phyloP scores from a whole-genome alignment of 1,140 invertebrate genomes.

The Probaryconus sp. region DNA sequence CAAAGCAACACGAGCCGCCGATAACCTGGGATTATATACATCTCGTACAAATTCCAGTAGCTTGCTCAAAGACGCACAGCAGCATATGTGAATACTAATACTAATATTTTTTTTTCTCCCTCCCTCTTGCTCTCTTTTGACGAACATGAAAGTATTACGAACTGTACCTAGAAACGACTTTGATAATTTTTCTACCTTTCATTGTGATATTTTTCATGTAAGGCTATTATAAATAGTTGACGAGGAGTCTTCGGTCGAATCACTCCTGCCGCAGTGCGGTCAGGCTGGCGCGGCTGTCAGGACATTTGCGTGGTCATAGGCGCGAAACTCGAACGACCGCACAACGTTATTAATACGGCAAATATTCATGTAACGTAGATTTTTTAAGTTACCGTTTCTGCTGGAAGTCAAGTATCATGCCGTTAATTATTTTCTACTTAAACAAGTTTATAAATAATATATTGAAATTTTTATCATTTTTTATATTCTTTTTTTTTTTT shows the following conservation, averaged over 20 bases:
- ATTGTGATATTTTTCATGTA: slow-evolving; percentile 51
- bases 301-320: slow-evolving; percentile 37
- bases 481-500: too few relatives aligned
- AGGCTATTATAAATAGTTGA: slow-evolving; percentile 6
- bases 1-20: slow-evolving; percentile 17
- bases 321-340: slow-evolving; percentile 25
- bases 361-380: too few relatives aligned
- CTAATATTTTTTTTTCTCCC: slow-evolving; percentile 12
- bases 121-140: slow-evolving; percentile 14
- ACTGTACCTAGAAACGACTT: slow-evolving; percentile 25
- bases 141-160: slow-evolving; percentile 44
- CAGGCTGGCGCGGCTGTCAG: slow-evolving; percentile 25
- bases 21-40: too few relatives aligned
- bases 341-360: too few relatives aligned
- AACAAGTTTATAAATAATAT: too few relatives aligned
- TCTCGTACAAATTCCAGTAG: too few relatives aligned
- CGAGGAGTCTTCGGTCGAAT: neutral
- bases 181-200: slow-evolving; percentile 35
- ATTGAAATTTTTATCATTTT: too few relatives aligned
- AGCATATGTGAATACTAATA: neutral
- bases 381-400: too few relatives aligned
- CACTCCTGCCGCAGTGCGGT: slow-evolving; percentile 20
- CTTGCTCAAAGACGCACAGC: slow-evolving; percentile 29
- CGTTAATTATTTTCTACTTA: too few relatives aligned
- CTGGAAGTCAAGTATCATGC: too few relatives aligned